Evolutionary conservation across 1,140 invertebrate genomes (phyloP).

Genomic region (Drosophila eugracilis): DNA sequence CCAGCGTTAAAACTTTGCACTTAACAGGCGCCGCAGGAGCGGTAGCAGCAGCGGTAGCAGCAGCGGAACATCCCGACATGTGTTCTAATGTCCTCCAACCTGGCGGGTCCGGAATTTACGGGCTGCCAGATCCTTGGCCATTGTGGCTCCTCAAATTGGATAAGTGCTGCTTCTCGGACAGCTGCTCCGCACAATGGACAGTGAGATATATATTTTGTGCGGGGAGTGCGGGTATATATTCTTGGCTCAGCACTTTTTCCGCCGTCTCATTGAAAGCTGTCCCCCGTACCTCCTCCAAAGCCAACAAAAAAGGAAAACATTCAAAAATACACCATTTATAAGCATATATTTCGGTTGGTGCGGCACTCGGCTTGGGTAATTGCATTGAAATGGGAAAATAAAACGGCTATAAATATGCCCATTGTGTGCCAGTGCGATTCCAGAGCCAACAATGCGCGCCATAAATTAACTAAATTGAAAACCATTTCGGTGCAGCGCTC

Average conservation of each 20-base stretch:
- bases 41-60: neutral
- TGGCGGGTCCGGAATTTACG: conserved; percentile 30
- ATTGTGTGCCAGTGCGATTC: conserved; percentile 58
- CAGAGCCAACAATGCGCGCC: conserved; percentile 58
- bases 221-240: conserved; percentile 1
- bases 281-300: too few species aligned
- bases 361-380: conserved; percentile 44
- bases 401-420: conserved; percentile 73
- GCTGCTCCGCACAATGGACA: conserved; percentile 42
- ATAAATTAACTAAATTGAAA: conserved; percentile 82
- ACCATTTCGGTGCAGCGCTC: conserved; percentile 54
- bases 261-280: conserved; percentile 35
- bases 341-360: conserved; percentile 18
- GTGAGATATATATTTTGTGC: conserved; percentile 17
- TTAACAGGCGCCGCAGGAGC: conserved; percentile 32
- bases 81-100: conserved; percentile 40
- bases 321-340: conserved; percentile 42
- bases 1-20: conserved; percentile 59
- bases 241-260: conserved; percentile 34
- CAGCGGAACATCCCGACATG: conserved; percentile 17
- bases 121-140: conserved; percentile 5
- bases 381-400: conserved; percentile 77
- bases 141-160: conserved; percentile 25
- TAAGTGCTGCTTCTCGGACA: conserved; percentile 46
- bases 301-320: too few species aligned